Evolutionary conservation across 2,888 invertebrate genomes (phyloP).

Genomic region (Oligia latruncula): DNA sequence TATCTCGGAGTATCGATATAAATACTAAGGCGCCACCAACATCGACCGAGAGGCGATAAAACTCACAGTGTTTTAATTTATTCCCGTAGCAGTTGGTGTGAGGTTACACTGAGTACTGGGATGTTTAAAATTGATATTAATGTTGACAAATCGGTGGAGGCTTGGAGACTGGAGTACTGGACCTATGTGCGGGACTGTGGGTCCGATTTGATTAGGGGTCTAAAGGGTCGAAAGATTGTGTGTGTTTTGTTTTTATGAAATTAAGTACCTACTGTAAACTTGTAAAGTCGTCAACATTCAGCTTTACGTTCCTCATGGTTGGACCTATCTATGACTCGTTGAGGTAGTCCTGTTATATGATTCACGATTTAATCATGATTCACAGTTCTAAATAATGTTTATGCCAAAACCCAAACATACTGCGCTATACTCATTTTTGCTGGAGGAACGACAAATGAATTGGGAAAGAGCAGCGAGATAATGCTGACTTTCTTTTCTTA

Average conservation of each 20-base stretch:
- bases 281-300: too few species aligned
- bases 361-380: not conserved
- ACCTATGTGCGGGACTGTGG: constrained; percentile 5
- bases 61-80: constrained; percentile 71
- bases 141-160: constrained; percentile 38
- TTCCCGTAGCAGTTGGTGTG: constrained; percentile 73
- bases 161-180: constrained; percentile 13
- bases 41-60: constrained; percentile 57
- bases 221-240: not conserved
- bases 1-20: constrained; percentile 46
- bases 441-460: not conserved
- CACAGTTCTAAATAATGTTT: not conserved
- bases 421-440: not conserved
- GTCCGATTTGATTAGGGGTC: constrained; percentile 18
- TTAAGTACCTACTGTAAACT: too few species aligned
- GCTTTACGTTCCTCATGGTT: too few species aligned
- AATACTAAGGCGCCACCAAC: constrained; percentile 59
- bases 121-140: constrained; percentile 68
- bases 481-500: not conserved
- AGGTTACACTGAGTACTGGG: constrained; percentile 67
- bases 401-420: not conserved
- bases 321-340: too few species aligned
- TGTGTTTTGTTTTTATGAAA: constrained; percentile 17
- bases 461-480: not conserved
- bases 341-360: too few species aligned